Base-by-base conservation (phyloP, 2,888 invertebrate genomes). In the Drosophila meridiana region DNA sequence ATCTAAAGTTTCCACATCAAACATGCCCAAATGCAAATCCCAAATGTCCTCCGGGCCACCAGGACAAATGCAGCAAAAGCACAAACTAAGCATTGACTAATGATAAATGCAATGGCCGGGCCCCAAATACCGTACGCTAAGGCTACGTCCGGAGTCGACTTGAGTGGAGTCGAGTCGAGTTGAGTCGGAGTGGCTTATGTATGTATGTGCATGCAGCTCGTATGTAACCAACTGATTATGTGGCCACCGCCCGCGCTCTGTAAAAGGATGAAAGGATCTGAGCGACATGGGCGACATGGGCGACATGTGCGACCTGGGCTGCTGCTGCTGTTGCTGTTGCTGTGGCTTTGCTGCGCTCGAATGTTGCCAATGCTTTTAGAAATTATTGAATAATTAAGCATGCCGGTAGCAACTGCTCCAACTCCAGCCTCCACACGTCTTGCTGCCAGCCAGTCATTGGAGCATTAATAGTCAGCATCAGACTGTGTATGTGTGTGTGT, bases 351-450 rank as follows among this genome's bases (percentile, higher is more conserved):
- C 57, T 56, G 26, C 43, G 60, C 82, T 79, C 82, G 76, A 63
- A 73, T 87, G 85, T 87, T 87, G 79, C 80, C 89, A 89, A 87
- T 87, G 87, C 87, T 87, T 87, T 90, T 90, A 90, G 80, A 92
- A 92, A 92, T 92, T 91, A 89, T 87, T 92, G 87, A 92, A 92
- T 92, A 91, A 92, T 92, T 92, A 90, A 92, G 84, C 83, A 87
- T 86, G 89, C 61, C 76, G 83, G 78, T 78, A 87, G 82, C 90
- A 84, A 86, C 85, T 83, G 79, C 82, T 78, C 80, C 36, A 80
- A 76, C 48, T 20, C 28, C 38, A 52, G 56, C 43, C 47, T n/a
- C 28, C 43, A 28, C 5, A 14, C 36, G 14, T 52, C 34, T 20
- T 40, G 13, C 32, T 32, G 20, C 20, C 36, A 42, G 40, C 56